A percentile compares a stretch with the other conserved stretches of the same genome.
These are phyloP conservation scores for Ormyrus labotus DNA, from an alignment of 2,888 invertebrate species.

Conservation along the genomic window DNA sequence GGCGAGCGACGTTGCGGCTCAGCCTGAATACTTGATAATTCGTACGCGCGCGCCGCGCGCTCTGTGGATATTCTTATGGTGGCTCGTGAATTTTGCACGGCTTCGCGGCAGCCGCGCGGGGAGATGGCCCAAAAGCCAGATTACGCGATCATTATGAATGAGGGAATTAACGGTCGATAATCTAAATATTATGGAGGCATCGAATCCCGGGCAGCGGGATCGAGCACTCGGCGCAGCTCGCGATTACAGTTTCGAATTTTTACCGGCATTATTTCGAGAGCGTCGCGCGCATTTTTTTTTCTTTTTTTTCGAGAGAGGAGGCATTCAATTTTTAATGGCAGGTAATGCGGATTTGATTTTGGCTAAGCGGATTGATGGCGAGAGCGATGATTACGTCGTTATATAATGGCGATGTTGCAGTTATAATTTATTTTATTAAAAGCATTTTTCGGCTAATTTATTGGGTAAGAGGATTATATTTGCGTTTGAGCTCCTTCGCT, in stretches of 20 bases:
- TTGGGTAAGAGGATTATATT: no score
- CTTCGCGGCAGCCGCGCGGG: background rate
- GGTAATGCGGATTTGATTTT: no score
- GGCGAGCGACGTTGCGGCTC: background rate
- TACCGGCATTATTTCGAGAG: background rate
- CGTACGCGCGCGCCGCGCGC: background rate
- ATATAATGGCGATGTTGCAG: no score
- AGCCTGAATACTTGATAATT: conserved; percentile 33
- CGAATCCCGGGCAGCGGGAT: background rate
- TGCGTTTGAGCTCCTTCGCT: no score
- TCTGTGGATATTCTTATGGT: background rate
- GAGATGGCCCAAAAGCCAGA: background rate
- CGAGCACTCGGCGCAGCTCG: background rate
- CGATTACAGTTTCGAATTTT: background rate
- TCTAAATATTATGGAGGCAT: conserved; percentile 17
- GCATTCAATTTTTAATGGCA: background rate
- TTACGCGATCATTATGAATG: conserved; percentile 40
- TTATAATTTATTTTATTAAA: no score
- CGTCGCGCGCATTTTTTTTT: background rate
- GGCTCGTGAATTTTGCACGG: conserved; percentile 23
- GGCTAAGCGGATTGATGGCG: no score
- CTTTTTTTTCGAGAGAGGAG: background rate
- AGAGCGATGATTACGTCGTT: no score
- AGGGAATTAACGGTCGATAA: conserved; percentile 45
- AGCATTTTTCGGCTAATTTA: no score